phyloP scores from a whole-genome alignment of 2,888 invertebrate genomes.

The Smittia sp. region DNA sequence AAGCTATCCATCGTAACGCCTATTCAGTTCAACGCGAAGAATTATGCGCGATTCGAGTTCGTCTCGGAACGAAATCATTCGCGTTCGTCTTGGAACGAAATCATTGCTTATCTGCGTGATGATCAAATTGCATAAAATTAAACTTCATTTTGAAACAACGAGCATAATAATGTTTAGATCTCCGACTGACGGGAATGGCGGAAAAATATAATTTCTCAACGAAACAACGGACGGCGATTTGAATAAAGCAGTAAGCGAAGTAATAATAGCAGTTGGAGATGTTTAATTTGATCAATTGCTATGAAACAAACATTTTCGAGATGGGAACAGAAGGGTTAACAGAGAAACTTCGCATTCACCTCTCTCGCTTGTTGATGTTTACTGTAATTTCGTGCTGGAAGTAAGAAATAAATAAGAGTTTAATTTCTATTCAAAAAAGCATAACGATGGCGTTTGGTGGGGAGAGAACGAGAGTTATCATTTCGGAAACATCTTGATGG shows the following conservation, averaged over 20 bases:
- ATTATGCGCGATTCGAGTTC: conserved; percentile 32
- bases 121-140: conserved; percentile 40
- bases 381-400: neutral
- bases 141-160: conserved; percentile 5
- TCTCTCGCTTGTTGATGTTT: neutral
- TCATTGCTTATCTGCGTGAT: conserved; percentile 22
- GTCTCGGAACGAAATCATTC: neutral
- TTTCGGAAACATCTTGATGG: conserved; percentile 37
- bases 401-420: conserved; percentile 2
- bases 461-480: neutral
- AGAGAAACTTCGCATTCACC: neutral
- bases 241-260: conserved; percentile 8
- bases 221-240: neutral
- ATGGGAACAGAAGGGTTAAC: conserved; percentile 7
- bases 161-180: neutral
- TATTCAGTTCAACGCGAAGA: conserved; percentile 23
- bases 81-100: neutral
- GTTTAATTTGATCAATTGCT: conserved; percentile 9
- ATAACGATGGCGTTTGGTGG: neutral
- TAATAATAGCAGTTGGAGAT: conserved; percentile 9
- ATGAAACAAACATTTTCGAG: neutral
- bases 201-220: neutral
- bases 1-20: conserved; percentile 30
- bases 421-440: conserved; percentile 19
- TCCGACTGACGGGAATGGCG: neutral